A percentile compares a stretch with the other conserved stretches of the same genome.
These are phyloP conservation scores for Oreortyx pictus DNA, from an alignment of 2,797 vertebrate genomes.

Conservation along the genomic window DNA sequence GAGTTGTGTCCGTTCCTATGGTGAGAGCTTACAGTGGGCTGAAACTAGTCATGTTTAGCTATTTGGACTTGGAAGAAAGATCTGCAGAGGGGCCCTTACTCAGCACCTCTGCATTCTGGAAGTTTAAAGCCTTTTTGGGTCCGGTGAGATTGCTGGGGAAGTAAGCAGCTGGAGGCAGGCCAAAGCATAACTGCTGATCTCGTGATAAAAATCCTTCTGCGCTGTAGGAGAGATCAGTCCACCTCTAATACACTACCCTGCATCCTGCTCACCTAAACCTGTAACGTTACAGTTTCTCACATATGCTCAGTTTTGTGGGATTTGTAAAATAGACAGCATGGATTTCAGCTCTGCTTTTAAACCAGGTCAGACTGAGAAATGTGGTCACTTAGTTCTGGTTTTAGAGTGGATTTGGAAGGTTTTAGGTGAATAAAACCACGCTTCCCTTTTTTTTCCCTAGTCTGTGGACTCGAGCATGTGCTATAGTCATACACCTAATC, in stretches of 20 bases:
- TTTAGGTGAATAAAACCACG: neutral
- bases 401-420: neutral
- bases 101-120: neutral
- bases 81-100: neutral
- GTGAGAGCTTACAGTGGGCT: accelerated
- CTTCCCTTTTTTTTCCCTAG: neutral
- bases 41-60: neutral
- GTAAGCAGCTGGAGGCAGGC: neutral
- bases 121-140: neutral
- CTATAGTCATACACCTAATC: neutral
- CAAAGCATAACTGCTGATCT: neutral
- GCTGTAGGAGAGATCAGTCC: neutral
- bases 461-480: neutral
- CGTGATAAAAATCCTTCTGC: constrained; percentile 18
- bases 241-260: neutral
- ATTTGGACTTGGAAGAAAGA: neutral
- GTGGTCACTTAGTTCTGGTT: neutral
- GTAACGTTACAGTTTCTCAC: neutral
- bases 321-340: neutral
- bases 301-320: neutral
- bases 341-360: constrained; percentile 13
- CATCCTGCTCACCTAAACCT: neutral
- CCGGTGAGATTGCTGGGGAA: neutral
- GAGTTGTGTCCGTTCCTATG: neutral
- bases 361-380: neutral